Evolutionary conservation across 2,113 vertebrate genomes (phyloP).

Genomic region (Clarias macrocephalus): DNA sequence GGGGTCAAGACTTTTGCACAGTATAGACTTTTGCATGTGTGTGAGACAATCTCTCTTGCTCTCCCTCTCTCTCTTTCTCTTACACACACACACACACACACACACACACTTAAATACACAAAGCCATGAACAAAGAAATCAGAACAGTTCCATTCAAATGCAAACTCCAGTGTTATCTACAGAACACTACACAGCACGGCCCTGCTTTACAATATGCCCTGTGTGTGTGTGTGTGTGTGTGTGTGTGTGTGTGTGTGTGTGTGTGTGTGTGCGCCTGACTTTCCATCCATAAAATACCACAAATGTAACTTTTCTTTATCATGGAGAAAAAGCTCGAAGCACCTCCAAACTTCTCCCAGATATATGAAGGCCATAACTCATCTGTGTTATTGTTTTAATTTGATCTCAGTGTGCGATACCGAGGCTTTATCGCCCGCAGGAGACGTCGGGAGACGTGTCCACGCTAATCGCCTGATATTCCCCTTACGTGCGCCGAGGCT

Average conservation of each 20-base stretch:
- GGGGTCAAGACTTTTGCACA: no score
- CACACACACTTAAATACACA: constrained; percentile 24
- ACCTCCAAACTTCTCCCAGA: no score
- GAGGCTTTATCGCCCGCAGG: neutral
- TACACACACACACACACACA: constrained; percentile 22
- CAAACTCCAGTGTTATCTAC: constrained; percentile 74
- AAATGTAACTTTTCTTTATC: neutral
- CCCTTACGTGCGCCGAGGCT: neutral
- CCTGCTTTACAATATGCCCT: constrained; percentile 53
- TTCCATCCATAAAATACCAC: neutral
- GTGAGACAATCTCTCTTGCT: constrained; percentile 21
- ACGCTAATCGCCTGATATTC: constrained; percentile 17
- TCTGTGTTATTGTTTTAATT: constrained; percentile 25
- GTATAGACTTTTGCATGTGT: no score
- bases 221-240: no score
- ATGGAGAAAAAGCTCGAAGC: neutral
- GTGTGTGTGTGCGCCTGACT: neutral
- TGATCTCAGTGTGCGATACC: constrained; percentile 18
- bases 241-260: constrained; percentile 29
- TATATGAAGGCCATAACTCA: constrained; percentile 41
- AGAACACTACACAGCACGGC: constrained; percentile 21
- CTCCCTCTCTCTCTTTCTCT: neutral
- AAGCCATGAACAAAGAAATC: neutral
- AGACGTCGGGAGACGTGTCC: neutral
- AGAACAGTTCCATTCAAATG: constrained; percentile 67